phyloP scores from a whole-genome alignment of 2,113 vertebrate genomes.

The Otus sunia region DNA sequence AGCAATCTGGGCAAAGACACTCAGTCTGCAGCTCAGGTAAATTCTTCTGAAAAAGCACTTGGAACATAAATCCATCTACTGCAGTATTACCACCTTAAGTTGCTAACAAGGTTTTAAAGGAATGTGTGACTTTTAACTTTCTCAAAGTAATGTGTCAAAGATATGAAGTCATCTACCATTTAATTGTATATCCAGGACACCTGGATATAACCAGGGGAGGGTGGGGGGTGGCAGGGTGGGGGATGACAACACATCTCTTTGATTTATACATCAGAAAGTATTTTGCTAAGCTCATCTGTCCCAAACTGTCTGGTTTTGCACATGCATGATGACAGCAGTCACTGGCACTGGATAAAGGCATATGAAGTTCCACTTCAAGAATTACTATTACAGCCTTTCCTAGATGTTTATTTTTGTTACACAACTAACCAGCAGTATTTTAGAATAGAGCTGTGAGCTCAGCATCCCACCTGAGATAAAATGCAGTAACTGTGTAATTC shows the following conservation, averaged over 20 bases:
- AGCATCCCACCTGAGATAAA: neutral
- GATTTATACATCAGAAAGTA: neutral
- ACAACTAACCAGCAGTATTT: neutral
- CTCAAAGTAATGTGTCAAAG: neutral
- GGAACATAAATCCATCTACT: neutral
- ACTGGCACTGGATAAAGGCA: neutral
- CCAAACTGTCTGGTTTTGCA: neutral
- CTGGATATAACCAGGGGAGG: too few species aligned
- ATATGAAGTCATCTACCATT: neutral
- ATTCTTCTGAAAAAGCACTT: neutral
- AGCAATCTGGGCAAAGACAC: neutral
- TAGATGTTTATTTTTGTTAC: neutral
- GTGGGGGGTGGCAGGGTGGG: neutral
- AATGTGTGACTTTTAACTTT: neutral
- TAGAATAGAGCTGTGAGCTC: neutral
- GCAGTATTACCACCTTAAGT: neutral
- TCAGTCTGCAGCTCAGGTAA: neutral
- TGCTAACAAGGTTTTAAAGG: neutral
- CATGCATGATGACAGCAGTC: neutral
- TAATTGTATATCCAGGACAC: neutral
- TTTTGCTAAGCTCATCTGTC: neutral
- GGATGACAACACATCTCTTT: neutral
- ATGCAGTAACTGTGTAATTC: neutral
- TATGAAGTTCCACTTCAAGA: neutral
- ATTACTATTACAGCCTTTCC: neutral